phyloP scores from a whole-genome alignment of 53 echinoderm and acorn worm species.

The Arbacia lixula region DNA sequence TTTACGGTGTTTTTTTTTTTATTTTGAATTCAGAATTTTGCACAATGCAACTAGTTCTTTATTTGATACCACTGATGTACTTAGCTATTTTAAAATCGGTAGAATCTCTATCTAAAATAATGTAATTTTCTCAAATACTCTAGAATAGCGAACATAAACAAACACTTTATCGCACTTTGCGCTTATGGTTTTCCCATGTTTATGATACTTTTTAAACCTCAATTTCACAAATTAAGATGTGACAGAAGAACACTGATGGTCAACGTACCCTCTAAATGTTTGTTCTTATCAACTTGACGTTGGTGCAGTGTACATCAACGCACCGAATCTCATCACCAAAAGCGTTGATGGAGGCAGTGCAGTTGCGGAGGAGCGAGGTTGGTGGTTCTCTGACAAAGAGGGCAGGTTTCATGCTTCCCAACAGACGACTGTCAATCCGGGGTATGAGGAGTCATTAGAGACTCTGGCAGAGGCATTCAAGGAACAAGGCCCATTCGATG shows the following conservation, averaged over 20 bases:
- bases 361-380: conserved; percentile 78
- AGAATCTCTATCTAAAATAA: too few species aligned
- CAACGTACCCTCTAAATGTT: background rate
- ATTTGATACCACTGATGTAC: too few species aligned
- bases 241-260: background rate
- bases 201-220: too few species aligned
- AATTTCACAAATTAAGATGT: background rate
- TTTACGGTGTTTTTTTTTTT: too few species aligned
- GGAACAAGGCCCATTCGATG: conserved; percentile 97
- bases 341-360: conserved; percentile 51
- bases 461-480: conserved; percentile 70
- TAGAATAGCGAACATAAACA: too few species aligned
- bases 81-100: too few species aligned
- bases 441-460: conserved; percentile 80
- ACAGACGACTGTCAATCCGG: conserved; percentile 73
- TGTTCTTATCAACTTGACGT: background rate
- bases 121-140: too few species aligned
- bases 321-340: conserved; percentile 79
- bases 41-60: too few species aligned
- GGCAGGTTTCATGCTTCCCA: conserved; percentile 78
- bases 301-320: conserved; percentile 81
- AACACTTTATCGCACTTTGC: too few species aligned
- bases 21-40: too few species aligned
- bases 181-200: too few species aligned
- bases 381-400: conserved; percentile 94